These are phyloP conservation scores for Lordiphosa stackelbergi DNA, from an alignment of 1,140 invertebrate species.

Conservation along the genomic window DNA sequence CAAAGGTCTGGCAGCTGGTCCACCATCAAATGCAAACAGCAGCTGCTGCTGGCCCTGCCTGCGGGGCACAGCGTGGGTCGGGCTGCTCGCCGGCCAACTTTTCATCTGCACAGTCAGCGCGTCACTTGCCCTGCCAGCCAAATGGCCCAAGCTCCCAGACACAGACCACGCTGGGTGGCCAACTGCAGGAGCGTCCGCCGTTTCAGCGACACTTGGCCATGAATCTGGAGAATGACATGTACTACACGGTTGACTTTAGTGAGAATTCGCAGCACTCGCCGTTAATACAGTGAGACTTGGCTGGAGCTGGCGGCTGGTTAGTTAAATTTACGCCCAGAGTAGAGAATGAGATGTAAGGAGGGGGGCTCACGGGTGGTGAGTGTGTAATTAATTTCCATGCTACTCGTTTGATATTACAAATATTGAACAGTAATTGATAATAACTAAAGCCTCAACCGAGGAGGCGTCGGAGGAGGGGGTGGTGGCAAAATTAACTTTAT, in stretches of 20 bases:
- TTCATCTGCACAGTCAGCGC: slow-evolving; percentile 43
- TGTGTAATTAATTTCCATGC: slow-evolving; percentile 53
- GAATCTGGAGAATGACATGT: slow-evolving; percentile 81
- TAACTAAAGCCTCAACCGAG: slow-evolving; percentile 41
- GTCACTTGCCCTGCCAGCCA: slow-evolving; percentile 50
- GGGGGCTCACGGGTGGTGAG: slow-evolving; percentile 8
- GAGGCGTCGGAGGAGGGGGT: background rate
- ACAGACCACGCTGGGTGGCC: slow-evolving; percentile 62
- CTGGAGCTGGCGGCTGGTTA: slow-evolving; percentile 48
- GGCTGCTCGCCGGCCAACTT: slow-evolving; percentile 1
- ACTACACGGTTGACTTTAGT: slow-evolving; percentile 85
- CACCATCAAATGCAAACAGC: slow-evolving; percentile 13
- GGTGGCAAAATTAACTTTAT: slow-evolving; percentile 39
- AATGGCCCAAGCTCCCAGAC: slow-evolving; percentile 47
- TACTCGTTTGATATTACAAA: slow-evolving; percentile 68
- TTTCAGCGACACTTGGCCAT: slow-evolving; percentile 80
- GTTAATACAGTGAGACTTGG: slow-evolving; percentile 80
- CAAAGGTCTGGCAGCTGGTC: slow-evolving; percentile 67
- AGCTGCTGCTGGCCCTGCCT: slow-evolving; percentile 5
- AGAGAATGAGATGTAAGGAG: slow-evolving; percentile 10
- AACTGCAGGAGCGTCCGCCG: slow-evolving; percentile 67
- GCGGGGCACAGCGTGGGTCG: slow-evolving; percentile 13
- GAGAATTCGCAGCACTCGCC: slow-evolving; percentile 83
- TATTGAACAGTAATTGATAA: slow-evolving; percentile 66
- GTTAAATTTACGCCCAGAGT: slow-evolving; percentile 65